Percentiles rank a stretch among this genome's conserved stretches.
These are phyloP conservation scores for Bembecia ichneumoniformis DNA, from an alignment of 2,888 invertebrate genomes.

Conservation along the genomic window DNA sequence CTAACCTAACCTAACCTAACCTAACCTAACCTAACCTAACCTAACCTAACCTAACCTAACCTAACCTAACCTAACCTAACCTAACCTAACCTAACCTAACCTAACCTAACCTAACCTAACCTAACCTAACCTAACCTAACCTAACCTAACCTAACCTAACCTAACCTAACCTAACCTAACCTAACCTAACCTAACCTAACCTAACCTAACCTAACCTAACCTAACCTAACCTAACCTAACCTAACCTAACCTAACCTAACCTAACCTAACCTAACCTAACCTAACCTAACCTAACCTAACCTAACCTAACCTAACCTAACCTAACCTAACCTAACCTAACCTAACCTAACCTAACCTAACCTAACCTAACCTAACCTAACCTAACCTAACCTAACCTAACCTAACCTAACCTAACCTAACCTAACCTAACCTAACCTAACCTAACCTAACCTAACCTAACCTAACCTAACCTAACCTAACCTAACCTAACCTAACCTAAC, in stretches of 20 bases:
- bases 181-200: constrained; percentile 1
- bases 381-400: too few species aligned
- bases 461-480: too few species aligned
- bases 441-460: too few species aligned
- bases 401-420: too few species aligned
- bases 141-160: constrained; percentile 1
- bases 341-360: too few species aligned
- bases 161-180: constrained; percentile 1
- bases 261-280: constrained; percentile 1
- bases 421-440: too few species aligned
- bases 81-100: constrained; percentile 15
- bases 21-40: constrained; percentile 8
- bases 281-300: neutral
- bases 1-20: constrained; percentile 3
- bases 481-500: too few species aligned
- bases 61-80: constrained; percentile 8
- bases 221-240: constrained; percentile 1
- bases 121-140: too few species aligned
- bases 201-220: constrained; percentile 1
- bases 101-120: too few species aligned
- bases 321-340: too few species aligned
- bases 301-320: constrained; percentile 1
- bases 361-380: too few species aligned
- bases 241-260: constrained; percentile 1
- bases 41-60: constrained; percentile 8